These are phyloP conservation scores for Exocentrus adspersus DNA, from an alignment of 2,888 invertebrate genomes.

Conservation along the genomic window DNA sequence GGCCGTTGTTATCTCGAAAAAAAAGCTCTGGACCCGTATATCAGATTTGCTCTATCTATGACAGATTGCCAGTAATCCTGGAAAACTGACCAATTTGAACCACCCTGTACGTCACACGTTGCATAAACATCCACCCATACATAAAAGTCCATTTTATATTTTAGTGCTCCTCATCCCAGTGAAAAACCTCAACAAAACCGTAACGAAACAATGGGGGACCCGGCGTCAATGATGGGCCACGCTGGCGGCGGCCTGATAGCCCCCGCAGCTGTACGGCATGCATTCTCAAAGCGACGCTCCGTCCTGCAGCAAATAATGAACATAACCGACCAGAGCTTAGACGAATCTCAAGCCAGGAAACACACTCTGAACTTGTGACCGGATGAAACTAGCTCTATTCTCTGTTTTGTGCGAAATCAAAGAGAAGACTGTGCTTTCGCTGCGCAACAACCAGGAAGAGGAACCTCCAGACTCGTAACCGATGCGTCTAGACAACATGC, in stretches of 20 bases:
- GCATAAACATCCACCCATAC: too few species aligned
- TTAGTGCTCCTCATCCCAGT: too few species aligned
- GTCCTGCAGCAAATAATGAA: conserved; percentile 98
- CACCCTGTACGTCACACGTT: too few species aligned
- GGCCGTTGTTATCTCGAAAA: too few species aligned
- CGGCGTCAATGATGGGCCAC: conserved; percentile 85
- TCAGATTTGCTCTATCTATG: too few species aligned
- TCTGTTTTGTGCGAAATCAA: conserved; percentile 99
- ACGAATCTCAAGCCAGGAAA: conserved; percentile 98
- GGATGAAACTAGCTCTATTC: conserved; percentile 99
- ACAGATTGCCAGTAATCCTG: too few species aligned
- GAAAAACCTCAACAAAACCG: too few species aligned
- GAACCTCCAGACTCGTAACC: conserved; percentile 98
- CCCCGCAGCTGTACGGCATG: conserved; percentile 84
- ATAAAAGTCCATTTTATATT: too few species aligned
- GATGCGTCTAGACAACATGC: conserved; percentile 99
- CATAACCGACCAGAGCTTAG: conserved; percentile 97
- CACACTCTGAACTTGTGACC: conserved; percentile 97
- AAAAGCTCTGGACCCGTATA: too few species aligned
- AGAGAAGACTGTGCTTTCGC: conserved; percentile 98
- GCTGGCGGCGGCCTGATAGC: conserved; percentile 79
- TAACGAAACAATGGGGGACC: conserved; percentile 91
- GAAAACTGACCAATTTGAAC: too few species aligned
- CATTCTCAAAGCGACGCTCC: conserved; percentile 73
- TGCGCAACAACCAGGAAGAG: conserved; percentile 97